Evolutionary conservation across 23 tunicate species (phyloP).

Genomic region (Halocynthia roretzi): DNA sequence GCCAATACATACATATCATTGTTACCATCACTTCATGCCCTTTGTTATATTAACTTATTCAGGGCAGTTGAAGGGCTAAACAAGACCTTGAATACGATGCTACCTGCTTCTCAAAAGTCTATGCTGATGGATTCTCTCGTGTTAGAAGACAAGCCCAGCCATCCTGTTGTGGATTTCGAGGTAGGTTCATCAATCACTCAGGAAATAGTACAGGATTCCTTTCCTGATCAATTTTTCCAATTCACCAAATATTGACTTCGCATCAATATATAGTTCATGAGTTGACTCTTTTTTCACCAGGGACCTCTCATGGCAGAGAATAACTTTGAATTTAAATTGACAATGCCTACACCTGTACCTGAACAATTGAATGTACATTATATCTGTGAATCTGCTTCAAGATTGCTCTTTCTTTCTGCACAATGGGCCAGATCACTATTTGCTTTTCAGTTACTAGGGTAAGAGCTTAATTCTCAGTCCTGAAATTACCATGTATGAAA

Average conservation of each 20-base stretch:
- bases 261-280: neutral
- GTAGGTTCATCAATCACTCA: constrained; percentile 16
- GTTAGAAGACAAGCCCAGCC: constrained; percentile 13
- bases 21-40: too few species aligned
- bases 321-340: constrained; percentile 62
- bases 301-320: constrained; percentile 68
- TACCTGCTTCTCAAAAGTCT: constrained; percentile 1
- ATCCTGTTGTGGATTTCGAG: constrained; percentile 76
- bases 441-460: constrained; percentile 79
- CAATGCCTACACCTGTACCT: constrained; percentile 50
- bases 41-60: neutral
- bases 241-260: neutral
- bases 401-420: constrained; percentile 74
- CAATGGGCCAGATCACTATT: constrained; percentile 85
- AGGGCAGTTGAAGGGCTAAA: constrained; percentile 37
- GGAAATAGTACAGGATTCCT: neutral
- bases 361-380: constrained; percentile 55
- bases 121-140: constrained; percentile 1
- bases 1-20: neutral
- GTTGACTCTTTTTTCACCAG: constrained; percentile 16
- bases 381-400: constrained; percentile 85
- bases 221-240: neutral
- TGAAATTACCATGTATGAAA: neutral
- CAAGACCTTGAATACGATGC: constrained; percentile 33
- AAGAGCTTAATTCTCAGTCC: neutral